A percentile compares a stretch with the other conserved stretches of the same genome.
These are phyloP conservation scores for Eptesicus fuscus DNA, from an alignment of 2,113 vertebrate species.

Conservation along the genomic window DNA sequence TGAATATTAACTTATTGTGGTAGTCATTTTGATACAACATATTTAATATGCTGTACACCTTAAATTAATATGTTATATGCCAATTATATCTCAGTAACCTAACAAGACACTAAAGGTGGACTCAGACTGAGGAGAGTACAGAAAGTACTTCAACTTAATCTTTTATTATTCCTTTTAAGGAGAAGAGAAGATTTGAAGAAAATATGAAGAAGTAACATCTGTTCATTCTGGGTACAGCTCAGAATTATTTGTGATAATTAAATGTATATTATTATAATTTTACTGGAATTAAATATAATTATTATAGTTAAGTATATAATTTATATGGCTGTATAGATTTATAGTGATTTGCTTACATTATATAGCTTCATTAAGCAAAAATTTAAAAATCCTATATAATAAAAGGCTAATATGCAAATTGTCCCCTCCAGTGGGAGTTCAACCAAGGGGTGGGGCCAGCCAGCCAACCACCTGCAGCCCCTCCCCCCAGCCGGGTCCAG, in stretches of 20 bases:
- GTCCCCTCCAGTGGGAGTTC: too few relatives aligned
- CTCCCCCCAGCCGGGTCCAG: too few relatives aligned
- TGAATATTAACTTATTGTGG: not conserved
- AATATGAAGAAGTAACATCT: not conserved
- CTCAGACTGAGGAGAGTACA: not conserved
- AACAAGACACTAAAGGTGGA: not conserved
- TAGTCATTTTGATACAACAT: not conserved
- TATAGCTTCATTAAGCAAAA: not conserved
- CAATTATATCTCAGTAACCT: not conserved
- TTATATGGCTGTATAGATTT: not conserved
- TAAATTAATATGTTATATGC: not conserved
- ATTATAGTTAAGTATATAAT: not conserved
- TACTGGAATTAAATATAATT: not conserved
- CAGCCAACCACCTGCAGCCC: too few relatives aligned
- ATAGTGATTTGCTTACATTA: not conserved
- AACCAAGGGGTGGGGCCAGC: too few relatives aligned
- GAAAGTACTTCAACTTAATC: not conserved
- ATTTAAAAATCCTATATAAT: not conserved
- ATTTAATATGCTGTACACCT: not conserved
- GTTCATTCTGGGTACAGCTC: not conserved
- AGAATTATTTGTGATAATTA: not conserved
- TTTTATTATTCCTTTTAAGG: conserved; percentile 6
- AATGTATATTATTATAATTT: not conserved
- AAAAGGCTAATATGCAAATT: too few relatives aligned
- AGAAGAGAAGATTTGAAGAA: not conserved